Percentiles rank a stretch among this genome's conserved stretches.
Conservation (phyloP, 2,113 vertebrate species). For the Pseudopodoces humilis region DNA sequence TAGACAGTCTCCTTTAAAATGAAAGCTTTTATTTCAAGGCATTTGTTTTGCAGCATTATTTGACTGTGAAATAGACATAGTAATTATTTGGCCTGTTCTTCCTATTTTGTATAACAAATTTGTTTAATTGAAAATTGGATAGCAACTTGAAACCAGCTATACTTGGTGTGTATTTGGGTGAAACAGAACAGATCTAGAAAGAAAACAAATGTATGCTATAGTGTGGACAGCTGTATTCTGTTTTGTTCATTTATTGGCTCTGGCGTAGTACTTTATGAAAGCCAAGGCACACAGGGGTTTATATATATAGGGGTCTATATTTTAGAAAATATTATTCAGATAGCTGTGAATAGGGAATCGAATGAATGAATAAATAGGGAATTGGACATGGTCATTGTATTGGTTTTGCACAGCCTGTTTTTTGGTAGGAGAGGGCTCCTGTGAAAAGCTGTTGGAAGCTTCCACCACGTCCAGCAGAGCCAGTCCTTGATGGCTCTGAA, state of each 20-base stretch:
- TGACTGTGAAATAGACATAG: constrained; percentile 12
- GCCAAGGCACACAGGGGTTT: neutral
- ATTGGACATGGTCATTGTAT: neutral
- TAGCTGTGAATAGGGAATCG: neutral
- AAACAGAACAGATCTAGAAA: neutral
- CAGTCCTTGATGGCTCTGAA: neutral
- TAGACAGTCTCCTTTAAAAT: constrained; percentile 13
- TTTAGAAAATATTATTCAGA: neutral
- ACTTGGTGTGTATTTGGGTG: neutral
- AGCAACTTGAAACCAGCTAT: neutral
- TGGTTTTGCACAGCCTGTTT: neutral
- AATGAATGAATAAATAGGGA: neutral
- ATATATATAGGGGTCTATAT: neutral
- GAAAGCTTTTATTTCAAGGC: constrained; percentile 27
- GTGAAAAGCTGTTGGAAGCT: neutral
- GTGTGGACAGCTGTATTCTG: neutral
- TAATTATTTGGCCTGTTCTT: constrained; percentile 33
- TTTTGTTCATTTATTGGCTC: neutral
- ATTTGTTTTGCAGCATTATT: constrained; percentile 26
- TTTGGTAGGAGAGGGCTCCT: neutral
- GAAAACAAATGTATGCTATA: neutral
- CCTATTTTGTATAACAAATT: neutral
- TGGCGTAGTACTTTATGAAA: neutral
- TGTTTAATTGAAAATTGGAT: constrained; percentile 29
- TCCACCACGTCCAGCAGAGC: neutral